phyloP scores from a whole-genome alignment of 1,140 invertebrate genomes.

The Meloidogyne exigua region DNA sequence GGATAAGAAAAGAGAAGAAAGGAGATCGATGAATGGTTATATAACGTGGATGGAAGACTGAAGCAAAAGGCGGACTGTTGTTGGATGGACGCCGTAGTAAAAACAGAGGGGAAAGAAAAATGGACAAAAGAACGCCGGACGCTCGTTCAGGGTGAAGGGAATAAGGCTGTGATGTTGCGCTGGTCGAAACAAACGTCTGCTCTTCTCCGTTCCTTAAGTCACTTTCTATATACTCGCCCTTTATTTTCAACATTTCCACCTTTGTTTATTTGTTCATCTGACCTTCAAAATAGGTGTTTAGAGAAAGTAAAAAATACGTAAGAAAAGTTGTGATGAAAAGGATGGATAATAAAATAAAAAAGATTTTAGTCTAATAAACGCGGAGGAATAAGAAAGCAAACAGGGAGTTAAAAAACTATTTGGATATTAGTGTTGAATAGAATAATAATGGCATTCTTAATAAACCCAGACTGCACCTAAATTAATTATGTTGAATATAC shows the following conservation, averaged over 20 bases:
- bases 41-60: slow-evolving; percentile 14
- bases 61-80: slow-evolving; percentile 7
- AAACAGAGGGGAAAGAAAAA: background rate
- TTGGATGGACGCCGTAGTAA: slow-evolving; percentile 4
- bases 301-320: background rate
- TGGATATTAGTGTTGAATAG: background rate
- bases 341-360: background rate
- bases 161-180: background rate
- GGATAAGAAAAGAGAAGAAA: slow-evolving; percentile 16
- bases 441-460: background rate
- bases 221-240: background rate
- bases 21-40: slow-evolving; percentile 13
- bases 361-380: background rate
- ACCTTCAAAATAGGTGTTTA: slow-evolving; percentile 21
- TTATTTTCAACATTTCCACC: background rate
- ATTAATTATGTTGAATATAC: too few relatives aligned
- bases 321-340: background rate
- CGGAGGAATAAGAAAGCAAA: background rate
- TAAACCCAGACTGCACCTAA: too few relatives aligned
- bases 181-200: background rate
- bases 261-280: slow-evolving; percentile 11
- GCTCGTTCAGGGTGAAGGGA: background rate
- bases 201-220: background rate
- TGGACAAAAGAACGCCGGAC: slow-evolving; percentile 22
- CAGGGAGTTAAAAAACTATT: too few relatives aligned